These are phyloP conservation scores for Aplysina aerophoba DNA, from an alignment of 37 sponge, comb jelly and placozoan genomes.

Conservation along the genomic window DNA sequence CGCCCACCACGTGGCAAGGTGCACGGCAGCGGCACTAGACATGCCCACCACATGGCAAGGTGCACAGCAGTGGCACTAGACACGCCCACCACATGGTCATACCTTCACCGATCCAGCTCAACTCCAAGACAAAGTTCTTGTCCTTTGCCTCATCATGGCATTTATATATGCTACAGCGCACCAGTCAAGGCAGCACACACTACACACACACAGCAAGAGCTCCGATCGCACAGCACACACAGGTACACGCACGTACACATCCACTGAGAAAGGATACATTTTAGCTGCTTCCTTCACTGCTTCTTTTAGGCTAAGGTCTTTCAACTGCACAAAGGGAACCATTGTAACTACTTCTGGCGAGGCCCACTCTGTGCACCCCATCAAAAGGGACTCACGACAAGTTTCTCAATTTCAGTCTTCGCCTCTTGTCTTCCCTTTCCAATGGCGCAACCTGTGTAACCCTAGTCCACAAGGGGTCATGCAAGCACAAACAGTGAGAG, in stretches of 20 bases:
- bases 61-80: not conserved
- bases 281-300: constrained; percentile 92
- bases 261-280: constrained; percentile 54
- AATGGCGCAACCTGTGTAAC: constrained; percentile 94
- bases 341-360: not conserved
- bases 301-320: constrained; percentile 78
- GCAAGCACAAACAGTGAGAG: too few relatives aligned
- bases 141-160: constrained; percentile 99
- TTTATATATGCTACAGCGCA: constrained; percentile 68
- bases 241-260: not conserved
- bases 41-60: too few relatives aligned
- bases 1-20: too few relatives aligned
- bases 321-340: constrained; percentile 33
- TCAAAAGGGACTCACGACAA: constrained; percentile 58
- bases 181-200: not conserved
- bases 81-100: too few relatives aligned
- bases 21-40: not conserved
- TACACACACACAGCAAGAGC: too few relatives aligned
- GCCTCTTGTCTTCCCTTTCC: constrained; percentile 97
- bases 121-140: constrained; percentile 92
- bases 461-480: too few relatives aligned
- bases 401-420: constrained; percentile 96
- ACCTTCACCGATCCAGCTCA: constrained; percentile 98
- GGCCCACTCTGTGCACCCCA: not conserved
- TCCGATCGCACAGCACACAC: too few relatives aligned